phyloP scores from a whole-genome alignment of 2,888 invertebrate genomes.

The Calameuta filiformis region DNA sequence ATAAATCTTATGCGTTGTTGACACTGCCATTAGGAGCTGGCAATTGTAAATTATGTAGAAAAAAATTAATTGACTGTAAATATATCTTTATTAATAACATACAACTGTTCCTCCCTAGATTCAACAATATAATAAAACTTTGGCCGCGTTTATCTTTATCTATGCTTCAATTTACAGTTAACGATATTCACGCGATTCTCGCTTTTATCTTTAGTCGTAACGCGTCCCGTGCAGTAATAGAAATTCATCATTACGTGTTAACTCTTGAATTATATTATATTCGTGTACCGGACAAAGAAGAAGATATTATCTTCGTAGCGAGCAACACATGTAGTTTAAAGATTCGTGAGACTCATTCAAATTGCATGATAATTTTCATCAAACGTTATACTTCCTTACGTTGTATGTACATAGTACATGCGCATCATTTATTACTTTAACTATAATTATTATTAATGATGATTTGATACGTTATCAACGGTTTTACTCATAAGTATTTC shows the following conservation, averaged over 20 bases:
- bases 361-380: neutral
- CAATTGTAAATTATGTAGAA: conserved; percentile 65
- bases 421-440: neutral
- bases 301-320: neutral
- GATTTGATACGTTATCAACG: no score
- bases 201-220: neutral
- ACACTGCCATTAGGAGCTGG: conserved; percentile 61
- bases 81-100: conserved; percentile 65
- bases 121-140: neutral
- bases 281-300: neutral
- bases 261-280: neutral
- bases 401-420: neutral
- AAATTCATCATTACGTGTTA: neutral
- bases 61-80: conserved; percentile 60
- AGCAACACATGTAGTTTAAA: neutral
- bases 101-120: conserved; percentile 45
- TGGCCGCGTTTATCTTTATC: neutral
- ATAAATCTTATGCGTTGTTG: conserved; percentile 53
- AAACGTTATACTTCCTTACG: neutral
- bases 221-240: neutral
- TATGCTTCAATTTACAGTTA: neutral
- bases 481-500: no score
- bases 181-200: neutral
- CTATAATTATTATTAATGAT: no score
- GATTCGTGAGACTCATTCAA: neutral